A percentile compares a stretch with the other conserved stretches of the same genome.
Conservation (phyloP, 1,140 invertebrate species). For the Melipona quadrifasciata region DNA sequence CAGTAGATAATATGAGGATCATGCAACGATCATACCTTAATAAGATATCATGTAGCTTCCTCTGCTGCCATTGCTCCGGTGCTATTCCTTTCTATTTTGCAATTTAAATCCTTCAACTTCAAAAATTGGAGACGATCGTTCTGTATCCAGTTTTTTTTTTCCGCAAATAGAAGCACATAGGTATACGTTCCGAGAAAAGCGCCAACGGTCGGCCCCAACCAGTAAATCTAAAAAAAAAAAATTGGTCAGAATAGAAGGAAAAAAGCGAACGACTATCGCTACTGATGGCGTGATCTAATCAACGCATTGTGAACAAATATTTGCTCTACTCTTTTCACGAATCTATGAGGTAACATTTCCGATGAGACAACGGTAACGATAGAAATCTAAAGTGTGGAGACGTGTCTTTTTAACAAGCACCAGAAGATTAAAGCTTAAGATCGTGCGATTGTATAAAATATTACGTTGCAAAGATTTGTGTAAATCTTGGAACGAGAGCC, state of each 20-base stretch:
- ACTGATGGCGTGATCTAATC: conserved; percentile 24
- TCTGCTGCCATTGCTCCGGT: background rate
- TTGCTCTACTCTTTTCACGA: conserved; percentile 9
- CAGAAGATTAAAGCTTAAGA: background rate
- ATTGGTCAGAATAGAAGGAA: background rate
- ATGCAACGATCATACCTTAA: conserved; percentile 5
- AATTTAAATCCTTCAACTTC: background rate
- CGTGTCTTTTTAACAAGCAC: conserved; percentile 3
- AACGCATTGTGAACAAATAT: background rate
- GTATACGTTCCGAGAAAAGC: conserved; percentile 69
- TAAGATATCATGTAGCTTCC: background rate
- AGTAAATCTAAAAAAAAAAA: conserved; percentile 67
- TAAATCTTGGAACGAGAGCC: background rate
- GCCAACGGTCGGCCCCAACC: conserved; percentile 70
- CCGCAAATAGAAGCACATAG: conserved; percentile 66
- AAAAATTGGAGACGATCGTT: background rate
- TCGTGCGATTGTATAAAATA: conserved; percentile 11
- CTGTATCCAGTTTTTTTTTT: background rate
- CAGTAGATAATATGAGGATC: background rate
- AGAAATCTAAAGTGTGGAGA: background rate
- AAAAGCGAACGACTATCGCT: conserved; percentile 4
- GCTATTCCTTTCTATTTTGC: background rate
- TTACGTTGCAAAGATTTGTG: background rate
- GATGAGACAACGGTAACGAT: background rate
- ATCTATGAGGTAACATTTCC: background rate